These are phyloP conservation scores for Drosophila oshimai DNA, from an alignment of 1,140 invertebrate genomes.

Conservation along the genomic window DNA sequence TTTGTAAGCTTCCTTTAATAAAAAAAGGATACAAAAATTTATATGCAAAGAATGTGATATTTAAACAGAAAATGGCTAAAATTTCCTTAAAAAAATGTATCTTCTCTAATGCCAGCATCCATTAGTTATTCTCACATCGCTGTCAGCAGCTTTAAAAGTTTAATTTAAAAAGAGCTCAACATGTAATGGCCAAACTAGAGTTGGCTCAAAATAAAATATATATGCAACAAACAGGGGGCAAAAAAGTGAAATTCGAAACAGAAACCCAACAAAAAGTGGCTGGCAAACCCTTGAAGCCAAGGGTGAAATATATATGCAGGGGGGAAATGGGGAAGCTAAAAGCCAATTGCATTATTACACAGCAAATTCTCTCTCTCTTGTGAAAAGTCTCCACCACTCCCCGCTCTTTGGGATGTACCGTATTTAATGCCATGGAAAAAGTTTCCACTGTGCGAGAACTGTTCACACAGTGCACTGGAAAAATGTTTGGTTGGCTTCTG, in stretches of 20 bases:
- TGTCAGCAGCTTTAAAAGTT: conserved; percentile 11
- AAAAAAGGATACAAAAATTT: too few species aligned
- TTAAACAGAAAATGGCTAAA: too few species aligned
- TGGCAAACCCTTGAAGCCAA: conserved; percentile 13
- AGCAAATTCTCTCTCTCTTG: conserved; percentile 11
- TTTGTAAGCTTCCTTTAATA: too few species aligned
- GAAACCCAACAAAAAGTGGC: conserved; percentile 44
- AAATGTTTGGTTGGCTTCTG: conserved; percentile 26
- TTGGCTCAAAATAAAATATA: conserved; percentile 11
- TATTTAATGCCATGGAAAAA: conserved; percentile 30
- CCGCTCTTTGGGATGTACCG: conserved; percentile 12
- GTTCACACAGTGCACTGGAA: conserved; percentile 25
- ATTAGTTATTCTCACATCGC: not conserved
- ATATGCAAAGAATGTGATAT: too few species aligned
- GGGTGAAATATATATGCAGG: conserved; percentile 3
- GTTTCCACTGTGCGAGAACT: conserved; percentile 20
- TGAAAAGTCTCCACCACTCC: not conserved
- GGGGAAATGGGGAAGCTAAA: conserved; percentile 20
- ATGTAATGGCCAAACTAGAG: conserved; percentile 9
- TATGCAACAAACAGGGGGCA: not conserved
- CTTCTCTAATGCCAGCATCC: not conserved
- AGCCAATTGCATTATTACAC: conserved; percentile 65
- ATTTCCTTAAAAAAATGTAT: not conserved
- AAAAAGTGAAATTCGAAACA: conserved; percentile 23
- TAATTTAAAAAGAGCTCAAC: conserved; percentile 16